Evolutionary conservation across 2,113 vertebrate species (phyloP).

Genomic region (Serilophus lunatus): DNA sequence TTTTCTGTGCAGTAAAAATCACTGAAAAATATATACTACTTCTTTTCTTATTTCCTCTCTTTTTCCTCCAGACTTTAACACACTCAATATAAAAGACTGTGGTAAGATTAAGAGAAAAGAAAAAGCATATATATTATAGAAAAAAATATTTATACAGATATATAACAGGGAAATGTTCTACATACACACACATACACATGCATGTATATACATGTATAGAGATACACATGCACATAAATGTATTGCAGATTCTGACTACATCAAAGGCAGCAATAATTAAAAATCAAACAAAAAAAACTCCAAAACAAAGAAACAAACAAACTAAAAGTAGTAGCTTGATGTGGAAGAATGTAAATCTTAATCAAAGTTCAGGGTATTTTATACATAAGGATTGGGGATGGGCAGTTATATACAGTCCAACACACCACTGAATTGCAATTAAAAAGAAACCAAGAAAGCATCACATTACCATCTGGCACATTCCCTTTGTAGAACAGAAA

Average conservation of each 20-base stretch:
- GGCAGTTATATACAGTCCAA: neutral
- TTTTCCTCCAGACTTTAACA: neutral
- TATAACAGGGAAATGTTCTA: neutral
- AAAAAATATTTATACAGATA: neutral
- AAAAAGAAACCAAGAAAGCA: neutral
- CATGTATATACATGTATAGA: neutral
- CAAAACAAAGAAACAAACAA: neutral
- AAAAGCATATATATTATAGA: neutral
- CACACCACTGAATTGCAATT: neutral
- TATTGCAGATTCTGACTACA: neutral
- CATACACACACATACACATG: neutral
- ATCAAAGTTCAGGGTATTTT: neutral
- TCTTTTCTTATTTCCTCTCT: neutral
- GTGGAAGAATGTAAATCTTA: neutral
- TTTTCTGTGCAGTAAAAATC: neutral
- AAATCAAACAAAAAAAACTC: neutral
- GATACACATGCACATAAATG: neutral
- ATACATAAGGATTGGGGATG: neutral
- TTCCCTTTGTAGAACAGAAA: neutral
- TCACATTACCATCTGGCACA: neutral
- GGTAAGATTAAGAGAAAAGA: neutral
- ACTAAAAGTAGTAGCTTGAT: neutral
- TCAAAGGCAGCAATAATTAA: neutral
- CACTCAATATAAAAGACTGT: neutral
- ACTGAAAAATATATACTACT: neutral